A percentile compares a stretch with the other conserved stretches of the same genome.
Evolutionary conservation across 1,140 invertebrate genomes (phyloP).

Genomic region (Stenopsyche tienmushanensis): DNA sequence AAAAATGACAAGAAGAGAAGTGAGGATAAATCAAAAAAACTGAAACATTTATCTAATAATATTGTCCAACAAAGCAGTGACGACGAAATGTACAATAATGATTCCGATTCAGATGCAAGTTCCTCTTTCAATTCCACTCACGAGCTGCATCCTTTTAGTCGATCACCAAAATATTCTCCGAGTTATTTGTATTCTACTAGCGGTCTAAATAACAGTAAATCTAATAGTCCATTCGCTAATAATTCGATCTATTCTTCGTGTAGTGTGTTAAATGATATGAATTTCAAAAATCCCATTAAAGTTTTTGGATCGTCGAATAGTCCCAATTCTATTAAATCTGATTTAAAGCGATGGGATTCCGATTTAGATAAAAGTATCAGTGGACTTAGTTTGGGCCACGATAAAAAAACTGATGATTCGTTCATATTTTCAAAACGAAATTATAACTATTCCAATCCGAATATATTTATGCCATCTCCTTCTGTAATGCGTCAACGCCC

Average conservation of each 20-base stretch:
- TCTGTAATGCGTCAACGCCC: constrained; percentile 45
- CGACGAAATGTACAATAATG: constrained; percentile 1
- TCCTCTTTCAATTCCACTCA: not conserved
- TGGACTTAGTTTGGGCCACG: constrained; percentile 33
- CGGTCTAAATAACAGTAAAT: not conserved
- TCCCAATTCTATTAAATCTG: not conserved
- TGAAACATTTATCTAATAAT: constrained; percentile 14
- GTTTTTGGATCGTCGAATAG: not conserved
- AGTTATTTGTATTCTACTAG: not conserved
- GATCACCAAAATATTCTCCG: not conserved
- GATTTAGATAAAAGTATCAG: constrained; percentile 55
- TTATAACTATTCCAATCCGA: constrained; percentile 49
- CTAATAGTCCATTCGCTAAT: not conserved
- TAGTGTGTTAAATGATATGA: no score
- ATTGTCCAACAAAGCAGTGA: not conserved
- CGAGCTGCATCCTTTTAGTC: not conserved
- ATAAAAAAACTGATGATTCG: constrained; percentile 26
- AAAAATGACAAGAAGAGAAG: constrained; percentile 16
- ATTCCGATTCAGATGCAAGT: constrained; percentile 6
- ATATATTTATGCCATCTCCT: constrained; percentile 48
- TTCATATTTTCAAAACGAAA: constrained; percentile 51
- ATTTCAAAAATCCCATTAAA: no score
- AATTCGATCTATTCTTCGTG: not conserved
- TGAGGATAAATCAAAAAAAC: constrained; percentile 11
- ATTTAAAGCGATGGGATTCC: constrained; percentile 42